Conservation (phyloP, 2,797 vertebrate genomes). For the Otolemur crassicaudatus region DNA sequence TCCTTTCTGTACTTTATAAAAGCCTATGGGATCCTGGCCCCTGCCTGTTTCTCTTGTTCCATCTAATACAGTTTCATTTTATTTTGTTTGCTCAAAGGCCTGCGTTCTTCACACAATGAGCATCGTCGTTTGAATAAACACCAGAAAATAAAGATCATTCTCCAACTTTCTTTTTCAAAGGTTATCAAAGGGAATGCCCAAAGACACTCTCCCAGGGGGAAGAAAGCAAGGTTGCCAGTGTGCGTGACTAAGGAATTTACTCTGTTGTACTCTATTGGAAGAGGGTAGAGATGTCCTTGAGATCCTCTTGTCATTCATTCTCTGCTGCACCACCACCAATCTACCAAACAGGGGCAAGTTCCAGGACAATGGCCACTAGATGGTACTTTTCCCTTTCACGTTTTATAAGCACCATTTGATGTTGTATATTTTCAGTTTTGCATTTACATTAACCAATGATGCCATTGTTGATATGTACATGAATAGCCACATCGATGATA, state of each 20-base stretch:
- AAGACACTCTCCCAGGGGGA: neutral
- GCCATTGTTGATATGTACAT: neutral
- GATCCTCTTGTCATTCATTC: neutral
- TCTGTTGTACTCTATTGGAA: constrained; percentile 3
- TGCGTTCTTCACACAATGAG: neutral
- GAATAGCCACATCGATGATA: neutral
- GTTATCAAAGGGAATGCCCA: neutral
- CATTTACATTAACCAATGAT: neutral
- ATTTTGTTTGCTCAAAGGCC: neutral
- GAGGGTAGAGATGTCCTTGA: neutral
- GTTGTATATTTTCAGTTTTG: neutral
- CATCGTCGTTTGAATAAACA: neutral
- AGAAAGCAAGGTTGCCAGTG: neutral
- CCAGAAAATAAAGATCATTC: neutral
- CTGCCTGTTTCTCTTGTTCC: neutral
- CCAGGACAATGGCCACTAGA: neutral
- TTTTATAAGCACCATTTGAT: neutral
- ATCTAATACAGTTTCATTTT: neutral
- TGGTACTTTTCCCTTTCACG: neutral
- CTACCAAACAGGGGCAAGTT: neutral
- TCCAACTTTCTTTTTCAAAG: neutral
- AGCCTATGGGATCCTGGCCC: accelerated
- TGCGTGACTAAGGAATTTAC: neutral
- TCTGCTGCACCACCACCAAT: neutral
- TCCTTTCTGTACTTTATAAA: neutral